Percentiles rank a stretch among this genome's conserved stretches.
Evolutionary conservation across 2,888 invertebrate genomes (phyloP).

Genomic region (Lithophane ornitopus): DNA sequence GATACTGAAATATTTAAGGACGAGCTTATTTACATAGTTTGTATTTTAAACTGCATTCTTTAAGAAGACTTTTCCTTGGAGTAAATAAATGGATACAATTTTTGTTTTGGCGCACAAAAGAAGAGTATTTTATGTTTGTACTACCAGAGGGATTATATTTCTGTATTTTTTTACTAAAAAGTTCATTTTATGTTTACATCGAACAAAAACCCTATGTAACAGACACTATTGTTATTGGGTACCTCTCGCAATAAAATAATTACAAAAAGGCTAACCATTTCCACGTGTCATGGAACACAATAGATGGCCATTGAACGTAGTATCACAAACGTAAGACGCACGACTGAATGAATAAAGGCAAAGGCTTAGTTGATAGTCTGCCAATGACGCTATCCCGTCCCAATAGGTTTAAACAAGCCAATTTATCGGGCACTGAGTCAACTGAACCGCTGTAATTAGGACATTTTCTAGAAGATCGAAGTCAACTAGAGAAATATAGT

Average conservation of each 20-base stretch:
- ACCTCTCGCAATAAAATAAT: not conserved
- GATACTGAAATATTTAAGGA: slow-evolving; percentile 34
- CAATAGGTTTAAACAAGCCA: slow-evolving; percentile 24
- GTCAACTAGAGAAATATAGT: not conserved
- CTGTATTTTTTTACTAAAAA: not conserved
- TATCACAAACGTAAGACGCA: not conserved
- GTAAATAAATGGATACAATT: not conserved
- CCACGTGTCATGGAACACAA: not conserved
- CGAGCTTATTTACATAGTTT: slow-evolving; percentile 8
- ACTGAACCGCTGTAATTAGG: slow-evolving; percentile 19
- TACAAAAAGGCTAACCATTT: too few species aligned
- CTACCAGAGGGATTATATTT: not conserved
- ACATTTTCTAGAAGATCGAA: not conserved
- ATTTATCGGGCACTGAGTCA: slow-evolving; percentile 18
- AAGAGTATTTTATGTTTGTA: not conserved
- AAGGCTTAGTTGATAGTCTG: slow-evolving; percentile 25
- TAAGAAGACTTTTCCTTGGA: not conserved
- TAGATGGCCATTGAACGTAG: not conserved
- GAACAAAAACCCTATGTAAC: not conserved
- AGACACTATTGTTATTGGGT: not conserved
- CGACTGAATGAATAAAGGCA: not conserved
- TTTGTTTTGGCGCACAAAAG: too few species aligned
- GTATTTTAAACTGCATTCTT: slow-evolving; percentile 2
- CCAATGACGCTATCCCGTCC: slow-evolving; percentile 23
- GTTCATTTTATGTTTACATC: not conserved